Conservation (phyloP, 2,888 invertebrate species). For the Harpalus rubripes region DNA sequence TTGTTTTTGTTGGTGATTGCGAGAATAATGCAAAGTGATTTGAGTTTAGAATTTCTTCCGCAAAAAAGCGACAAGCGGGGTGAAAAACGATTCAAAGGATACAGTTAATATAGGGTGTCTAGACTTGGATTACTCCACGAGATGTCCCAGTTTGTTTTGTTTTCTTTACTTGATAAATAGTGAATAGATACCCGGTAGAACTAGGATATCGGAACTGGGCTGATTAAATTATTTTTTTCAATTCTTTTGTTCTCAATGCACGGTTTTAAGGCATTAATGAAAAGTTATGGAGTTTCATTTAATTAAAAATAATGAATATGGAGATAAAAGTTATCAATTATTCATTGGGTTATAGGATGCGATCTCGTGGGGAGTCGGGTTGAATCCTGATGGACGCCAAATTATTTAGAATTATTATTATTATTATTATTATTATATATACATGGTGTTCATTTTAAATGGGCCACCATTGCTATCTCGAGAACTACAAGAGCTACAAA, state of each 20-base stretch:
- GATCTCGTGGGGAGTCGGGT: too few relatives aligned
- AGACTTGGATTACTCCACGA: constrained; percentile 23
- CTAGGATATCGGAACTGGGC: neutral
- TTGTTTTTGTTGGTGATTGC: constrained; percentile 43
- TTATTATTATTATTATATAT: too few relatives aligned
- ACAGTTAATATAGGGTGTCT: constrained; percentile 24
- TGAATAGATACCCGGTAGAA: neutral
- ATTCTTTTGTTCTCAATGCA: neutral
- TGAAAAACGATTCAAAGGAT: constrained; percentile 29
- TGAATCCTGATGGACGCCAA: too few relatives aligned
- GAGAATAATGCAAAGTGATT: constrained; percentile 37
- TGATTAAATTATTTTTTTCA: neutral
- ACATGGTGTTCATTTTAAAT: too few relatives aligned
- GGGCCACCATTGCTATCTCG: too few relatives aligned
- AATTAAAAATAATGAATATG: too few relatives aligned
- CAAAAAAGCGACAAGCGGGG: constrained; percentile 20
- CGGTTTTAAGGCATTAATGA: neutral
- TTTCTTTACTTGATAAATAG: neutral
- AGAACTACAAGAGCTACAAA: too few relatives aligned
- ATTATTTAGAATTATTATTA: too few relatives aligned
- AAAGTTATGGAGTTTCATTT: too few relatives aligned
- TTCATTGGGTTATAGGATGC: too few relatives aligned
- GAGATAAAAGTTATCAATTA: too few relatives aligned
- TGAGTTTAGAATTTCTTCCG: constrained; percentile 37
- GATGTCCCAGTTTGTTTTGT: constrained; percentile 26